These are phyloP conservation scores for Lophius piscatorius DNA, from an alignment of 2,113 vertebrate species.

Conservation along the genomic window DNA sequence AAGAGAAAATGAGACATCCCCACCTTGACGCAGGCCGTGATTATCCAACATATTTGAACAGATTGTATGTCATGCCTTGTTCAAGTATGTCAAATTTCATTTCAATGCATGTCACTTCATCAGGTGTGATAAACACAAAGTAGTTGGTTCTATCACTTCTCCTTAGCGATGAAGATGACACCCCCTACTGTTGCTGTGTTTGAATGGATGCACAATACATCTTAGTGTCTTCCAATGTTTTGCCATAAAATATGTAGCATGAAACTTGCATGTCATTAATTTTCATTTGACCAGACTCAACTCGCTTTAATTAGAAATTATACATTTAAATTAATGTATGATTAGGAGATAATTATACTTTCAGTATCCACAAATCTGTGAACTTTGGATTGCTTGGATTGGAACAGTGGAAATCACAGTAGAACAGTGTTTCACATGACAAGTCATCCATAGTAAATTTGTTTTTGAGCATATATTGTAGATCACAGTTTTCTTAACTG, in stretches of 20 bases:
- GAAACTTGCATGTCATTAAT: slow-evolving; percentile 3
- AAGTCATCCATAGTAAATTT: too few relatives aligned
- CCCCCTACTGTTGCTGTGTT: slow-evolving; percentile 8
- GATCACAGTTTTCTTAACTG: too few relatives aligned
- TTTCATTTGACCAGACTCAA: neutral
- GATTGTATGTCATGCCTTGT: slow-evolving; percentile 32
- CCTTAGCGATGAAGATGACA: slow-evolving; percentile 28
- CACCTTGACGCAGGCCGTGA: slow-evolving; percentile 29
- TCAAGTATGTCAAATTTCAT: slow-evolving; percentile 56
- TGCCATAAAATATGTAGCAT: slow-evolving; percentile 49
- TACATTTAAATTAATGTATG: too few relatives aligned
- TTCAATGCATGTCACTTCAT: slow-evolving; percentile 25
- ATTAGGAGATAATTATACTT: too few relatives aligned
- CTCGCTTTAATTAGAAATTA: too few relatives aligned
- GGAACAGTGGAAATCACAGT: too few relatives aligned
- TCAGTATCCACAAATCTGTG: too few relatives aligned
- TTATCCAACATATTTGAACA: slow-evolving; percentile 20
- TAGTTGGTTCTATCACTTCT: slow-evolving; percentile 47
- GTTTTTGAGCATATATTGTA: too few relatives aligned
- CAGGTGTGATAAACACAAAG: slow-evolving; percentile 31
- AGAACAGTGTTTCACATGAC: too few relatives aligned
- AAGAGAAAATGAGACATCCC: slow-evolving; percentile 40
- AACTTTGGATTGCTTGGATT: too few relatives aligned
- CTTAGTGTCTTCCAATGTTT: slow-evolving; percentile 27
- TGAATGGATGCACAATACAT: slow-evolving; percentile 34